A percentile compares a stretch with the other conserved stretches of the same genome.
Evolutionary conservation across 1,140 invertebrate species (phyloP).

Genomic region (Potamilus streckersoni): DNA sequence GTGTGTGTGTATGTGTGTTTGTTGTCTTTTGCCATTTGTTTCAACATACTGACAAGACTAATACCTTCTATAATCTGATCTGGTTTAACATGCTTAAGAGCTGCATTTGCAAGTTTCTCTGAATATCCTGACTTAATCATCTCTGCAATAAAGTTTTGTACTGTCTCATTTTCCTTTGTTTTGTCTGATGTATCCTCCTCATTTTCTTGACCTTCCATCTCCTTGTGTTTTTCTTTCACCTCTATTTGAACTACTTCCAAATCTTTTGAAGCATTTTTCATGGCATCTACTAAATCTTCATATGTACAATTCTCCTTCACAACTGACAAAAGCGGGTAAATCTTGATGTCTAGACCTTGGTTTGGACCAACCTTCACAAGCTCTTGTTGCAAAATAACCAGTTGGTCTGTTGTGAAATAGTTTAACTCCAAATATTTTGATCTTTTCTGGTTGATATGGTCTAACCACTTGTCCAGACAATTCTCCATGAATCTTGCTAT

Average conservation of each 20-base stretch:
- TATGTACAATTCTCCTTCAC: constrained; percentile 42
- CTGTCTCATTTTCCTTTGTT: constrained; percentile 17
- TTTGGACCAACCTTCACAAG: constrained; percentile 44
- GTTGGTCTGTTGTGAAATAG: constrained; percentile 57
- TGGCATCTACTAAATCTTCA: constrained; percentile 22
- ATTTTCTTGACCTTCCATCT: not conserved
- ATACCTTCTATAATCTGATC: constrained; percentile 41
- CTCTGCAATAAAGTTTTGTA: constrained; percentile 24
- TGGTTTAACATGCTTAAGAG: constrained; percentile 18
- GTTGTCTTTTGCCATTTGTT: too few species aligned
- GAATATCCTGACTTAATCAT: constrained; percentile 26
- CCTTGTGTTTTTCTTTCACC: constrained; percentile 3
- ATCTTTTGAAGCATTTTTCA: constrained; percentile 33
- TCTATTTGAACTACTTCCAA: constrained; percentile 21
- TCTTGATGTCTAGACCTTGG: constrained; percentile 20
- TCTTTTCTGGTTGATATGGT: constrained; percentile 50
- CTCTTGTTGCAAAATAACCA: constrained; percentile 57
- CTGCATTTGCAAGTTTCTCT: constrained; percentile 23
- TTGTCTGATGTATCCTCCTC: constrained; percentile 9
- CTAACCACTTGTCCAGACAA: constrained; percentile 57
- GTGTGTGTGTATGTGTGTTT: too few species aligned
- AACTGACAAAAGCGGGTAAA: constrained; percentile 47
- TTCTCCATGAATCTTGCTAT: constrained; percentile 56
- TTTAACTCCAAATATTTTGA: constrained; percentile 52
- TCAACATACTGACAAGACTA: not conserved